Percentiles rank a stretch among this genome's conserved stretches.
phyloP scores from a whole-genome alignment of 53 echinoderm and acorn worm genomes.

The Patiria pectinifera region DNA sequence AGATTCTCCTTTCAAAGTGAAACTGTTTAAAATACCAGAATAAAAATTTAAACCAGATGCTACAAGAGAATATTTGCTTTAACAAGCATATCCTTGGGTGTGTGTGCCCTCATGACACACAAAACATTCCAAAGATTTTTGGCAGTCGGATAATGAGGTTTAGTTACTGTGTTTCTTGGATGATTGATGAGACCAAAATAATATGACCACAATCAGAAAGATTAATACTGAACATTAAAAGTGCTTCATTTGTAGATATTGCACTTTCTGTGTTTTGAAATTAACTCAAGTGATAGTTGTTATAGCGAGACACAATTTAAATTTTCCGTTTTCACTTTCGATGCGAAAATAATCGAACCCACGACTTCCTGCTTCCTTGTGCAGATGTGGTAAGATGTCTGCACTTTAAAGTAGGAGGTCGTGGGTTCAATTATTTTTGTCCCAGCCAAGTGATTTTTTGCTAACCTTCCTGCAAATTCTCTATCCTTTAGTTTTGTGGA shows the following conservation, averaged over 20 bases:
- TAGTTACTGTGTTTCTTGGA: neutral
- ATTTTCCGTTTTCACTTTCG: neutral
- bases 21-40: neutral
- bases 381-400: no score
- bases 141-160: neutral
- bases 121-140: neutral
- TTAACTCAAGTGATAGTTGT: neutral
- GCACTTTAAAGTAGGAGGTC: no score
- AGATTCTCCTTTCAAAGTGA: neutral
- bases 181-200: neutral
- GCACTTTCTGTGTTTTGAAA: neutral
- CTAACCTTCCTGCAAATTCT: neutral
- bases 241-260: neutral
- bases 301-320: neutral
- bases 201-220: neutral
- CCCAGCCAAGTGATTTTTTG: no score
- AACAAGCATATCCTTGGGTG: neutral
- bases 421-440: no score
- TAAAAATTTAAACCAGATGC: neutral
- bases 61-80: neutral
- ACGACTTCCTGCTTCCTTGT: no score
- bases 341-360: neutral
- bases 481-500: no score
- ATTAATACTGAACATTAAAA: neutral
- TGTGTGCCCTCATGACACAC: neutral